Evolutionary conservation across 2,888 invertebrate species (phyloP).

Genomic region (Oxyscelio sp.): DNA sequence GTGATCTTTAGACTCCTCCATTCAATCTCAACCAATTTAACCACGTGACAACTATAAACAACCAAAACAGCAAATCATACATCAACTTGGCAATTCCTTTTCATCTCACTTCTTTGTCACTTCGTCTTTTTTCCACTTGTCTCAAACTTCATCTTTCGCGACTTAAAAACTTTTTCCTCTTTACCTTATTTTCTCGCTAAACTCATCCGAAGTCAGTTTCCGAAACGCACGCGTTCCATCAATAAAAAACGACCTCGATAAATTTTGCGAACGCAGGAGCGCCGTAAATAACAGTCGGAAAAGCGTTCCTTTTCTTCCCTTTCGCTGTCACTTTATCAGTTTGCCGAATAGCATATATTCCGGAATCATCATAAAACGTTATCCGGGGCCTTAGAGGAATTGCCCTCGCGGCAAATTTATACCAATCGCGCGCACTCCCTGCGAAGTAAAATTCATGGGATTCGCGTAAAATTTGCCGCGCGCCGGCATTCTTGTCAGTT

Average conservation of each 20-base stretch:
- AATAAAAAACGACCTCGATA: slow-evolving; percentile 22
- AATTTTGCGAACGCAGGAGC: slow-evolving; percentile 2
- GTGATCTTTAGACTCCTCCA: too few relatives aligned
- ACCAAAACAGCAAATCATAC: too few relatives aligned
- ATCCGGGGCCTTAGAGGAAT: slow-evolving; percentile 22
- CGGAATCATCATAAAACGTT: slow-evolving; percentile 61
- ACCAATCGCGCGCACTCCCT: slow-evolving; percentile 44
- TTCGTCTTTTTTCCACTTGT: too few relatives aligned
- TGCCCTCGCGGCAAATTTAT: slow-evolving; percentile 52
- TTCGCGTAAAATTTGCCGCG: slow-evolving; percentile 40
- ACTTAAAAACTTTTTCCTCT: too few relatives aligned
- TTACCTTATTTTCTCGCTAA: too few relatives aligned
- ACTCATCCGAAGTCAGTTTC: too few relatives aligned
- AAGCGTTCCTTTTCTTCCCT: slow-evolving; percentile 21
- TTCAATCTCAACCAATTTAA: too few relatives aligned
- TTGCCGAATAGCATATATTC: slow-evolving; percentile 58
- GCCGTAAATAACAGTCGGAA: too few relatives aligned
- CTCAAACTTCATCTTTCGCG: too few relatives aligned
- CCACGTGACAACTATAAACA: too few relatives aligned
- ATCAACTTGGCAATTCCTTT: too few relatives aligned
- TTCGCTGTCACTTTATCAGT: slow-evolving; percentile 59
- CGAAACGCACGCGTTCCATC: neutral
- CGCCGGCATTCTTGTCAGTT: slow-evolving; percentile 4
- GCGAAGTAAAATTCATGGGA: slow-evolving; percentile 59
- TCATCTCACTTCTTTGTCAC: too few relatives aligned